Base-by-base conservation (phyloP, 2,113 vertebrate genomes). In the Labeo catla region DNA sequence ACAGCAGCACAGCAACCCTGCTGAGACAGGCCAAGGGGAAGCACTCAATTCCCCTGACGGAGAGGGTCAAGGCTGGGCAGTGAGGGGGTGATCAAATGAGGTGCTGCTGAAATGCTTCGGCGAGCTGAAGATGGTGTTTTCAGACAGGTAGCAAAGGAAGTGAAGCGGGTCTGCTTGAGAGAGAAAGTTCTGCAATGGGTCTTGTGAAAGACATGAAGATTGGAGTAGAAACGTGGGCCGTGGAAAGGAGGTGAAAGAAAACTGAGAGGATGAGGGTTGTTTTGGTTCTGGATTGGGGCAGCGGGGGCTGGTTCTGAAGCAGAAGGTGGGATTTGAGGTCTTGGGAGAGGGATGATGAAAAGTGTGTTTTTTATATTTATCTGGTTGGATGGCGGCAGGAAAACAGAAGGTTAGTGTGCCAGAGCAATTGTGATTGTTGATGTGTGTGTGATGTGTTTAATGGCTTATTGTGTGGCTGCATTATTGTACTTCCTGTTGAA, bases 11-110 rank as follows among this genome's bases (percentile, higher is more conserved):
- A 86, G 91, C 84, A 90, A 90, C 89, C 93, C 93, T 36, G 84
- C 89, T 92, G 93, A 91, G 89, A 87, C 86, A 80, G 90, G 94
- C 93, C 91, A 93, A 94, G 93, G 94, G 95, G 95, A 96, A 96
- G 89, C 93, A 78, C 81, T 93, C 4, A 89, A 91, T 93, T 93
- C 92, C 90, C 87, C 90, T 88, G 90, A 93, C 92, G 89, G 86
- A 7, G 91, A 74, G 86, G 95, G 94, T 96, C 96, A 96, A 85
- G 94, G 95, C 92, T 93, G 90, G 73, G 68, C 81, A 73, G 54
- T 49, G 57, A 9, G 78, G 39, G 28, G 52, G 52, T 8, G 13
- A 54, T 74, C 21, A 43, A 16, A 45, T 61, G 54, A 43, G 57
- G 54, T 59, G 34, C 54, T 61, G 12, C 39, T 59, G 36, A 45